These are phyloP conservation scores for Akabosia matsudoensis DNA, from an alignment of 1,140 invertebrate species.

Conservation along the genomic window DNA sequence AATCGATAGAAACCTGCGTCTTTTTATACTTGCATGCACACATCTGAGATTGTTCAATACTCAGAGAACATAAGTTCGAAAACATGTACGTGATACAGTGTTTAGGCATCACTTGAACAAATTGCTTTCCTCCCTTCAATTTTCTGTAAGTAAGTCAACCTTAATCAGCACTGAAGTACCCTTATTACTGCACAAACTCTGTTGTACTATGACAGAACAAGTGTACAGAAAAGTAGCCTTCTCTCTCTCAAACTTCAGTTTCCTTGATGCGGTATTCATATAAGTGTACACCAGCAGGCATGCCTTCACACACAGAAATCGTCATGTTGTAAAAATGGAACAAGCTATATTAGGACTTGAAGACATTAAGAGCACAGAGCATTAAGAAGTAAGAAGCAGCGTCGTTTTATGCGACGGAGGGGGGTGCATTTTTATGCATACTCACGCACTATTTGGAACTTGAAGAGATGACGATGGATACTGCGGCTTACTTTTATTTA, in stretches of 20 bases:
- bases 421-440: background rate
- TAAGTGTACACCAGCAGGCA: too few relatives aligned
- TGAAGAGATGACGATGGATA: background rate
- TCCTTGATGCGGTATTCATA: background rate
- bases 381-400: background rate
- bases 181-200: background rate
- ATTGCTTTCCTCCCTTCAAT: slow-evolving; percentile 1
- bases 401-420: background rate
- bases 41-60: background rate
- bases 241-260: background rate
- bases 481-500: background rate
- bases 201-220: background rate
- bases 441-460: slow-evolving; percentile 8
- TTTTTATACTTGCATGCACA: background rate
- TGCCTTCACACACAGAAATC: background rate
- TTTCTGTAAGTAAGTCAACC: background rate
- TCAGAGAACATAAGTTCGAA: too few relatives aligned
- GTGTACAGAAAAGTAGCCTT: background rate
- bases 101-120: background rate
- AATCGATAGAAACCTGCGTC: background rate
- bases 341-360: background rate
- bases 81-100: background rate
- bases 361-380: background rate
- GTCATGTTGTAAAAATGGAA: background rate
- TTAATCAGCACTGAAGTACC: slow-evolving; percentile 9